Base-by-base conservation (phyloP, 2,888 invertebrate genomes). In the Amblyteles armatorius region DNA sequence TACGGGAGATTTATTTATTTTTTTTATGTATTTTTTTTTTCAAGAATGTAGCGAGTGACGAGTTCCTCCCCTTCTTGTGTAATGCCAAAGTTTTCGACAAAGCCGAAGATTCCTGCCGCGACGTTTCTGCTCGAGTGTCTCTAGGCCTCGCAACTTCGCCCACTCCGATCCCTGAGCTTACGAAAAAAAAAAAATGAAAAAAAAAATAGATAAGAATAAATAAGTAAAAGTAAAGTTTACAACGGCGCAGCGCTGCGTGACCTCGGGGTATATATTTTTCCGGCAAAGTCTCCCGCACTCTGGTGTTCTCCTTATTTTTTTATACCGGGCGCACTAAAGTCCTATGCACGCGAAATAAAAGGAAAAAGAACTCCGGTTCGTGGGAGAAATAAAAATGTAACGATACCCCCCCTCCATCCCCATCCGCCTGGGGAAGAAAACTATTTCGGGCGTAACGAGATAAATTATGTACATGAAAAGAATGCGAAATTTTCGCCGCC, bases 381-480 rank as follows among this genome's bases (percentile, higher is more conserved):
- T 19, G 22, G 22, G 26, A 57, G 55, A 55, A 63, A 67, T 55
- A n/a, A 78, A 55, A 67, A 69, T 44, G 55, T 22, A 57, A 57
- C 57, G 57, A 11, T 22, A 2, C 22, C 3, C 57, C 57, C 57
- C 57, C 22, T 2, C 19, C 55, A 9, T 44, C 11, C 63, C 9
- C 3, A 36, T 9, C 9, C 36, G 9, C 9, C 36, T 36, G 2
- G 7, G 36, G 11, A n/a, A 73, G 68, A 44, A 72, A 82, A 72
- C 72, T 57, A 65, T 78, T 67, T 19, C 36, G 55, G 40, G 44
- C 33, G 65, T 55, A 77, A 82, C 82, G 77, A 82, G 78, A 73
- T 82, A 78, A 73, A 78, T 82, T 73, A 73, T 82, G 82, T 50
- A 78, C 16, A 36, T 48, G 73, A 19, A 52, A 36, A 72, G 72